Percentiles rank a stretch among this genome's conserved stretches.
Conservation (phyloP, 2,888 invertebrate species). For the Himalopsyche kuldschensis region DNA sequence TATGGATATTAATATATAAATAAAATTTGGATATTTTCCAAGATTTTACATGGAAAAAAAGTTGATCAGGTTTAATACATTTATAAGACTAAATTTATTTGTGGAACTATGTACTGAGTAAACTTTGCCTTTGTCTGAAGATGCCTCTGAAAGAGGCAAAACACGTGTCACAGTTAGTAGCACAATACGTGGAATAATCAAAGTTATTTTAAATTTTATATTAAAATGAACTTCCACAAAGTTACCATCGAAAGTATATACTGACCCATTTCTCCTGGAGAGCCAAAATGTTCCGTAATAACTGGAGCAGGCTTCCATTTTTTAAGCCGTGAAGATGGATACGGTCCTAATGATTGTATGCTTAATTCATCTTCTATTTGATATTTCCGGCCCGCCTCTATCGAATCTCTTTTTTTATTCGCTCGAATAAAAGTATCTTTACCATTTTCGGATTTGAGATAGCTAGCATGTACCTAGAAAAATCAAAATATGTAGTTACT, state of each 20-base stretch:
- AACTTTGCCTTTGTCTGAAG: no score
- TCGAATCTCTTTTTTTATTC: constrained; percentile 33
- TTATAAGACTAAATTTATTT: background rate
- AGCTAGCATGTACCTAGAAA: constrained; percentile 24
- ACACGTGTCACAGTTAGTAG: no score
- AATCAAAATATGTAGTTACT: background rate
- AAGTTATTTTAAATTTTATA: no score
- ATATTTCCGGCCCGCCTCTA: constrained; percentile 24
- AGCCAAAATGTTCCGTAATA: constrained; percentile 67
- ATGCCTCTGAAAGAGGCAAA: no score
- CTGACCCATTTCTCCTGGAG: constrained; percentile 88
- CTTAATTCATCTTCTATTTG: constrained; percentile 50
- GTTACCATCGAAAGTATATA: no score
- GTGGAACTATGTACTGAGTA: constrained; percentile 43
- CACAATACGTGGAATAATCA: no score
- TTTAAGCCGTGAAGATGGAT: constrained; percentile 56
- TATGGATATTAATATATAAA: no score
- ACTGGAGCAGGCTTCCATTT: constrained; percentile 75
- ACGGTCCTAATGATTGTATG: constrained; percentile 48
- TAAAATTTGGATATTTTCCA: no score
- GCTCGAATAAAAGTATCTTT: background rate
- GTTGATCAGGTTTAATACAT: no score
- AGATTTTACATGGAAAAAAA: no score
- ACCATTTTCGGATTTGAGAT: constrained; percentile 15
- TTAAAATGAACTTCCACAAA: no score